Conservation (phyloP, 2,113 vertebrate genomes). For the Chloebia gouldiae region DNA sequence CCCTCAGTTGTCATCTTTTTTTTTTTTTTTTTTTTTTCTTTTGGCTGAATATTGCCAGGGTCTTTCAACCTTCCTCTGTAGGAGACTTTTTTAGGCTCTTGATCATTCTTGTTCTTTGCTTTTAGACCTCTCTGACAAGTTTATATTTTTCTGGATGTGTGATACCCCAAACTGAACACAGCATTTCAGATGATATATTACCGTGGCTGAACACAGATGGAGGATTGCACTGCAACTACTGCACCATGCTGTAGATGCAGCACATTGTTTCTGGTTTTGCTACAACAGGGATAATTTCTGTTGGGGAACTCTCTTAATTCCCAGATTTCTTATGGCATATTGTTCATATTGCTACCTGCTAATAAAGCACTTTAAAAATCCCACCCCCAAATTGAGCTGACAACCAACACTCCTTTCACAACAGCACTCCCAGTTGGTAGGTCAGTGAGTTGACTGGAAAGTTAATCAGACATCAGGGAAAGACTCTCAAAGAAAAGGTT, state of each 20-base stretch:
- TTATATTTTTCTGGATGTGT: neutral
- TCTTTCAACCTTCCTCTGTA: slow-evolving; percentile 3
- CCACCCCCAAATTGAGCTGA: neutral
- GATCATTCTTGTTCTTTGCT: slow-evolving; percentile 18
- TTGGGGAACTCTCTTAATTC: neutral
- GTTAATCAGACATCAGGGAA: slow-evolving; percentile 37
- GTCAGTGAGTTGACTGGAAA: slow-evolving; percentile 38
- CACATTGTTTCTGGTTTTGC: neutral
- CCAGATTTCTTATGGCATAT: neutral
- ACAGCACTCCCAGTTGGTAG: neutral
- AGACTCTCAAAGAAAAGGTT: slow-evolving; percentile 51
- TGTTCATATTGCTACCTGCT: neutral
- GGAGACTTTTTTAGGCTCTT: neutral
- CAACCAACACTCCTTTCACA: neutral
- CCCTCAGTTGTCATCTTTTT: neutral
- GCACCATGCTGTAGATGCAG: neutral
- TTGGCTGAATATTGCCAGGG: neutral
- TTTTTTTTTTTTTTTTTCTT: neutral
- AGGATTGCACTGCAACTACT: neutral
- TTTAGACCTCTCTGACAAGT: neutral
- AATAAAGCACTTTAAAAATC: slow-evolving; percentile 1
- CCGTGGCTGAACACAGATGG: neutral
- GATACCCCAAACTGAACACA: neutral
- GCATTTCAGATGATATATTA: neutral
- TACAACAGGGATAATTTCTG: neutral